Evolutionary conservation across 2,113 vertebrate genomes (phyloP).

Genomic region (Myxocyprinus asiaticus): DNA sequence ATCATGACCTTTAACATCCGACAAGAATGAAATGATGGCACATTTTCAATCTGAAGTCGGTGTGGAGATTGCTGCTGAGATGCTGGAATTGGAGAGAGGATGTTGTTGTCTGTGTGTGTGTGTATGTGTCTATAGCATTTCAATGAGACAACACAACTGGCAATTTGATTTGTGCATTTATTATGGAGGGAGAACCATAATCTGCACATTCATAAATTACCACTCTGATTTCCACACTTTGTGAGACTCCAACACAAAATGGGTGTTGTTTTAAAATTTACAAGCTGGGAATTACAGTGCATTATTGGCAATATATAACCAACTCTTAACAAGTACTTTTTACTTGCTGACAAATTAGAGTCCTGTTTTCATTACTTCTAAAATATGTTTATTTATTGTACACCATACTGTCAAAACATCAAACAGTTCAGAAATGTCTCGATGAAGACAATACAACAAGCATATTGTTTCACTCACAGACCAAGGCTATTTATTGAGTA

Average conservation of each 20-base stretch:
- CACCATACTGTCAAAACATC: neutral
- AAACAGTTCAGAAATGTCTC: neutral
- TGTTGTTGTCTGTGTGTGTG: neutral
- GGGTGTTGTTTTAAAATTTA: too few relatives aligned
- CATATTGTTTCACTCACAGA: too few relatives aligned
- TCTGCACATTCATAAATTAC: neutral
- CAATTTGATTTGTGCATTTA: conserved; percentile 32
- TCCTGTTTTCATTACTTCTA: too few relatives aligned
- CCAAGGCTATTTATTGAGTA: too few relatives aligned
- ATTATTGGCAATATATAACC: too few relatives aligned
- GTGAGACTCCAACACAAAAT: neutral
- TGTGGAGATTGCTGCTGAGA: conserved; percentile 22
- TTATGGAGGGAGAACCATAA: conserved; percentile 2
- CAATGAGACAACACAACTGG: conserved; percentile 17
- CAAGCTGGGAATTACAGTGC: too few relatives aligned
- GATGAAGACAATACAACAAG: too few relatives aligned
- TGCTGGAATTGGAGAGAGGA: neutral
- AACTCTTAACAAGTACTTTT: too few relatives aligned
- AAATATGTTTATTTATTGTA: too few relatives aligned
- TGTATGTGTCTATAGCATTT: conserved; percentile 31
- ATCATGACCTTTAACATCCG: conserved; percentile 22
- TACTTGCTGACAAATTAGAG: too few relatives aligned
- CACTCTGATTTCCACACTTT: neutral
- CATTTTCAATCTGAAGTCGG: conserved; percentile 14
- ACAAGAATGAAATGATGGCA: conserved; percentile 31